Conservation (phyloP, 2,888 invertebrate species). For the Campaea margaritaria region DNA sequence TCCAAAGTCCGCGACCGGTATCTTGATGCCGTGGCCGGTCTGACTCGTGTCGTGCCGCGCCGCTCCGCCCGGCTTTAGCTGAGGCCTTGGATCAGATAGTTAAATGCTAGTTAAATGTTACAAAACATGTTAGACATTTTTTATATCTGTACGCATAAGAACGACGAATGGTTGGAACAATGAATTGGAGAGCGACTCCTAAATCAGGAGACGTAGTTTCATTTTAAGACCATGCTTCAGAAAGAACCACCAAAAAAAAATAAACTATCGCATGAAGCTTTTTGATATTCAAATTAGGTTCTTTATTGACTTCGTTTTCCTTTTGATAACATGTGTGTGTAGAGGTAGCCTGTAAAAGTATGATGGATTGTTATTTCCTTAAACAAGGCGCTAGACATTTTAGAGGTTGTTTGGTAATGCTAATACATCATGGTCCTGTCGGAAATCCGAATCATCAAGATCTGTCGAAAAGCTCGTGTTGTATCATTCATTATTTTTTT, state of each 20-base stretch:
- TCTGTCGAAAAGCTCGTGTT: too few relatives aligned
- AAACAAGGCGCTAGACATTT: neutral
- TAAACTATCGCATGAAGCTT: too few relatives aligned
- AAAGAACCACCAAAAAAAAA: too few relatives aligned
- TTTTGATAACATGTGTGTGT: too few relatives aligned
- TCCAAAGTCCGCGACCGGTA: neutral
- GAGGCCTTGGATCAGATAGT: conserved; percentile 10
- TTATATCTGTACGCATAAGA: neutral
- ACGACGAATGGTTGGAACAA: too few relatives aligned
- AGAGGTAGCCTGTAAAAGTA: conserved; percentile 23
- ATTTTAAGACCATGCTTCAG: too few relatives aligned
- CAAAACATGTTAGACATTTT: conserved; percentile 1
- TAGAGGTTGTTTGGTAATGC: neutral
- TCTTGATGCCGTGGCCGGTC: conserved; percentile 3
- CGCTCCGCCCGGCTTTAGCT: neutral
- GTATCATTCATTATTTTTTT: too few relatives aligned
- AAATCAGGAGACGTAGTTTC: too few relatives aligned
- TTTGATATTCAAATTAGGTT: too few relatives aligned
- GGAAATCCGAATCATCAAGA: too few relatives aligned
- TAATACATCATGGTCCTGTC: neutral
- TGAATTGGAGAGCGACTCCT: too few relatives aligned
- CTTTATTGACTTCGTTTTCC: too few relatives aligned
- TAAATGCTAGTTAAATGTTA: conserved; percentile 6
- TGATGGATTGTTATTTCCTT: conserved; percentile 24
- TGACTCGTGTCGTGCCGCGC: conserved; percentile 3